A percentile compares a stretch with the other conserved stretches of the same genome.
Evolutionary conservation across 2,797 vertebrate genomes (phyloP).

Genomic region (Phrynocephalus forsythii): DNA sequence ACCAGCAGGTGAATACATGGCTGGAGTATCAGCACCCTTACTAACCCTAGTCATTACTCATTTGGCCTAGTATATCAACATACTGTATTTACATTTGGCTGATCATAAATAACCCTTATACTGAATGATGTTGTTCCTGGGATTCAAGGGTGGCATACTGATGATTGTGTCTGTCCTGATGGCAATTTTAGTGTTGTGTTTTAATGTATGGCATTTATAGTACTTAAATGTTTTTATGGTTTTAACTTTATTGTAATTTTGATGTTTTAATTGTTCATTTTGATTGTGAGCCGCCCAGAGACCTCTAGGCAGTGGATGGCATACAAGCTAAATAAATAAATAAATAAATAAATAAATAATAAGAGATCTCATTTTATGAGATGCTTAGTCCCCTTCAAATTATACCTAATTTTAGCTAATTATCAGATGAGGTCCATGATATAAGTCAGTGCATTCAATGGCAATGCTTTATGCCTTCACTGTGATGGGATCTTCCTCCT

Average conservation of each 20-base stretch:
- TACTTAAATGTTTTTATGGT: too few relatives aligned
- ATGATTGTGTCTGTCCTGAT: too few relatives aligned
- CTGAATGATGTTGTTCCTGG: neutral
- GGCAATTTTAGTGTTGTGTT: too few relatives aligned
- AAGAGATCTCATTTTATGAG: slow-evolving; percentile 31
- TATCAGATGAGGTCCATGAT: slow-evolving; percentile 40
- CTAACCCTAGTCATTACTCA: too few relatives aligned
- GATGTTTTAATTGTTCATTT: too few relatives aligned
- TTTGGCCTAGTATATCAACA: too few relatives aligned
- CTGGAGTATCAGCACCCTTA: neutral
- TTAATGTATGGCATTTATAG: too few relatives aligned
- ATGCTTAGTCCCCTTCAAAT: slow-evolving; percentile 58
- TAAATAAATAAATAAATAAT: too few relatives aligned
- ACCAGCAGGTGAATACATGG: neutral
- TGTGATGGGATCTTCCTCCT: neutral
- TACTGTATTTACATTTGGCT: neutral
- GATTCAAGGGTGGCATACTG: neutral
- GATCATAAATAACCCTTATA: neutral
- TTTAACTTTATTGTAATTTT: too few relatives aligned
- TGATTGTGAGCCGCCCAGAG: too few relatives aligned
- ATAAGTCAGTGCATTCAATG: slow-evolving; percentile 18
- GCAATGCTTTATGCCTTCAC: neutral
- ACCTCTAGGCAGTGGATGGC: too few relatives aligned
- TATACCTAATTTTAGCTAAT: slow-evolving; percentile 54
- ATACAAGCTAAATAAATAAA: too few relatives aligned